A percentile compares a stretch with the other conserved stretches of the same genome.
These are phyloP conservation scores for Trachymyrmex cornetzi DNA, from an alignment of 1,140 invertebrate species.

Conservation along the genomic window DNA sequence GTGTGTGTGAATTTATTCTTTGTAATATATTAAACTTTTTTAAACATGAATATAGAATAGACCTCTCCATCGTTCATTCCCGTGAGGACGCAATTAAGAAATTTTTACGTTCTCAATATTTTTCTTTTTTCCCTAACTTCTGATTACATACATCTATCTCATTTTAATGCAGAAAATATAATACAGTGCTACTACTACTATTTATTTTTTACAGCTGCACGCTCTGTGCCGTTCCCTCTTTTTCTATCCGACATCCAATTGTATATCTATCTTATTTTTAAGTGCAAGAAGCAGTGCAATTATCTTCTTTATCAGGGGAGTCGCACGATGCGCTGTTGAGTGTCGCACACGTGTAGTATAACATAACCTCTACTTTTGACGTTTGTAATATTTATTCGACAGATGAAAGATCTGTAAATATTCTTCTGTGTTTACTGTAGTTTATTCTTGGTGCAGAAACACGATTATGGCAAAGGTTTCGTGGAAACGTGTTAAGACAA, in stretches of 20 bases:
- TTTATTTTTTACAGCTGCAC: background rate
- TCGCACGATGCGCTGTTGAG: background rate
- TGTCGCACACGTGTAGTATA: background rate
- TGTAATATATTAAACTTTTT: too few relatives aligned
- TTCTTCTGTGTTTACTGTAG: background rate
- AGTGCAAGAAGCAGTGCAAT: too few relatives aligned
- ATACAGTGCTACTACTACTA: background rate
- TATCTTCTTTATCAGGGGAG: background rate
- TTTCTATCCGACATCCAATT: background rate
- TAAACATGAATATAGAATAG: too few relatives aligned
- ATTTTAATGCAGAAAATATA: too few relatives aligned
- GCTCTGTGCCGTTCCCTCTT: background rate
- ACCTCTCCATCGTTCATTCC: too few relatives aligned
- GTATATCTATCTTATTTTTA: background rate
- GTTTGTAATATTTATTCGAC: background rate
- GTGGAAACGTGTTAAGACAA: constrained; percentile 62
- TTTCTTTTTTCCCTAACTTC: too few relatives aligned
- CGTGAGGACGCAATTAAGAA: too few relatives aligned
- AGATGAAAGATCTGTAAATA: background rate
- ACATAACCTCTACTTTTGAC: background rate
- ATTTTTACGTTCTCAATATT: too few relatives aligned
- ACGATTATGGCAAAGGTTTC: constrained; percentile 69
- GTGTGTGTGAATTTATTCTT: too few relatives aligned
- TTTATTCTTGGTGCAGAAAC: background rate
- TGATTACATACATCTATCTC: too few relatives aligned